Base-by-base conservation (phyloP, 2,797 vertebrate genomes). In the Bradypodion pumilum region DNA sequence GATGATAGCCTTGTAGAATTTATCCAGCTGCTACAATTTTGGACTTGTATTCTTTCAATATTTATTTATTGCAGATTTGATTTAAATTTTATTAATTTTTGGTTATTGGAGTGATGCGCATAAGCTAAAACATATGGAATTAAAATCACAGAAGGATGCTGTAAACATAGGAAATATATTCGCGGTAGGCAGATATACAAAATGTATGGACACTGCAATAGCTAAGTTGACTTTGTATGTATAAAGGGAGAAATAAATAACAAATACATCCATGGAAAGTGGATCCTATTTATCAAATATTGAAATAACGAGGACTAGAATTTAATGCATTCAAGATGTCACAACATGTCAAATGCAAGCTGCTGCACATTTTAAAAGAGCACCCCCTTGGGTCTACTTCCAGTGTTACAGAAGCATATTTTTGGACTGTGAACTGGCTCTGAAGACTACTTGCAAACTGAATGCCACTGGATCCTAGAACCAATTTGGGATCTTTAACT, bases 271-370 rank as follows among this genome's bases (percentile, higher is more conserved):
- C 42, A 49, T 73, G 37, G 29, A 81, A 81, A 73, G 37, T n/a
- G 44, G 25, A 44, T 29, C 52, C 7, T 44, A 16, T 44, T 7
- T 63, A 44, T 15, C 62, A 40, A 32, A 25, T 40, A 63, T 16
- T 82, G 68, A 27, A 60, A 59, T 23, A 68, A 35, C 8, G 42
- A 81, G 32, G 29, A 15, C 19, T 32, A 15, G 29, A 44, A 6
- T 35, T 62, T 49, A 74, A 81, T 81, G 10, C 63, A 74, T 44
- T 46, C 56, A 63, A 74, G 80, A 81, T 63, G 56, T 44, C 44
- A 27, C 29, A 56, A 7, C 37, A 15, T 52, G n/a, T 52, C 44
- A 25, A 9, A 79, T 49, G 32, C 62, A 13, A 79, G 2, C 15
- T 62, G 42, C 2, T n/a, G 15, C 29, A 65, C 32, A 44, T 81